phyloP scores from a whole-genome alignment of 2,888 invertebrate species.

The Cosmia pyralina region DNA sequence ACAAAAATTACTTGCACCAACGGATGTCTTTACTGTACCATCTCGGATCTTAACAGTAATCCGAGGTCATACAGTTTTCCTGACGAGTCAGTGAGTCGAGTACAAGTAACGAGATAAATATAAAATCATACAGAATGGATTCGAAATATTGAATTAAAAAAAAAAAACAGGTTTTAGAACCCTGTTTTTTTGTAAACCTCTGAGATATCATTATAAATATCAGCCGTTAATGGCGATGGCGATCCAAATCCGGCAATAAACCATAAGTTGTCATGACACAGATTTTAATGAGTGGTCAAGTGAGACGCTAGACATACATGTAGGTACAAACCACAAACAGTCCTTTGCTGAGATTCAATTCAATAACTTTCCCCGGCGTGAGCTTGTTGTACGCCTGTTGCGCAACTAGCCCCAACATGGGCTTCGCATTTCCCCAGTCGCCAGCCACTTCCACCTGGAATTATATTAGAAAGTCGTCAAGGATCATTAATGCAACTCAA shows the following conservation, averaged over 20 bases:
- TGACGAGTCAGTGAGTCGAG: constrained; percentile 19
- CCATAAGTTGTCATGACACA: background rate
- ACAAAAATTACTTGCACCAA: constrained; percentile 6
- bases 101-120: constrained; percentile 35
- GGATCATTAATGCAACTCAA: background rate
- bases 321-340: constrained; percentile 94
- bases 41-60: background rate
- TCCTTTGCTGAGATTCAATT: constrained; percentile 94
- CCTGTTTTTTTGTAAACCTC: no score
- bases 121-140: constrained; percentile 20
- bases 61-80: background rate
- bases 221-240: background rate
- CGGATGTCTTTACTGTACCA: constrained; percentile 11
- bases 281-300: background rate
- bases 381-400: constrained; percentile 93
- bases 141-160: background rate
- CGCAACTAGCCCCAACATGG: constrained; percentile 94
- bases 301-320: background rate
- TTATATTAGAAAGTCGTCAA: background rate
- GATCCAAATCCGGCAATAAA: background rate
- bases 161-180: no score
- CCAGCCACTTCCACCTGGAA: constrained; percentile 85
- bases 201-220: no score
- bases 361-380: constrained; percentile 87
- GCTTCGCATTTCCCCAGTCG: constrained; percentile 86